Conservation (phyloP, 2,888 invertebrate genomes). For the Erannis defoliaria region DNA sequence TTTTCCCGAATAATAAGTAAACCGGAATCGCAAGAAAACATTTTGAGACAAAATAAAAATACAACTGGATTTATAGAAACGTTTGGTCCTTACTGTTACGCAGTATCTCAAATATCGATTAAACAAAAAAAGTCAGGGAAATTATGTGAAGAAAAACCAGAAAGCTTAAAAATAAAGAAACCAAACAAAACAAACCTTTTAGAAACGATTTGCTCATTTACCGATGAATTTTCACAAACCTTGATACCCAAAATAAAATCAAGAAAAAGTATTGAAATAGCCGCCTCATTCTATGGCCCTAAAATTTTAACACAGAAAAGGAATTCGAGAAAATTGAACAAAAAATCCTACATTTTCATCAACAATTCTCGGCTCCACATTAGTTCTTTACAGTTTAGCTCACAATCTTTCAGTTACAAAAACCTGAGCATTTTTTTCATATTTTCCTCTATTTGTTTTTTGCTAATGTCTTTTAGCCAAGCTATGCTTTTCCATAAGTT, state of each 20-base stretch:
- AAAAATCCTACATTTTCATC: background rate
- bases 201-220: background rate
- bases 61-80: background rate
- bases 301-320: background rate
- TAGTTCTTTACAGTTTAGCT: background rate
- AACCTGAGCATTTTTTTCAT: background rate
- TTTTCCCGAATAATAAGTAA: background rate
- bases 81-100: background rate
- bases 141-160: background rate
- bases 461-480: background rate
- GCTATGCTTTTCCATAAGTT: background rate
- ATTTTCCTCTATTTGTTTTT: background rate
- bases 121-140: background rate
- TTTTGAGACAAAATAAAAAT: background rate
- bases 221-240: background rate
- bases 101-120: background rate
- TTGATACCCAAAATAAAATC: background rate
- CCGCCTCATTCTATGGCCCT: slow-evolving; percentile 2
- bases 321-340: slow-evolving; percentile 4
- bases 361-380: background rate
- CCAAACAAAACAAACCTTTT: background rate
- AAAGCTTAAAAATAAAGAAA: background rate
- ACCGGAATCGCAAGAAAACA: too few species aligned
- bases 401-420: background rate
- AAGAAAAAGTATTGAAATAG: background rate